A percentile compares a stretch with the other conserved stretches of the same genome.
phyloP scores from a whole-genome alignment of 2,797 vertebrate species.

The Clangula hyemalis region DNA sequence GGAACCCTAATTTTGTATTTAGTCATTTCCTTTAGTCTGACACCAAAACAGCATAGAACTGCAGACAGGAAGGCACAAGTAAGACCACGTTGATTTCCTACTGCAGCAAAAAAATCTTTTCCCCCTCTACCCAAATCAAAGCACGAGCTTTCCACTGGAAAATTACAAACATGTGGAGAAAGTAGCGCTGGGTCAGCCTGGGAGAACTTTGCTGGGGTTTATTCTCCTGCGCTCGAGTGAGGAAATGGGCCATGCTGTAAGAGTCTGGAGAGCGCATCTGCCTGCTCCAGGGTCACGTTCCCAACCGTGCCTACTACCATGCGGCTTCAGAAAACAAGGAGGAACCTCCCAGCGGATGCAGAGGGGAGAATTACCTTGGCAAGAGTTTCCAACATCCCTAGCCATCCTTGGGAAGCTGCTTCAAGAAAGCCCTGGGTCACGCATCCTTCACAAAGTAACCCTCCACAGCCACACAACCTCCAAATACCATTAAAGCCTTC shows the following conservation, averaged over 20 bases:
- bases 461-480: not conserved
- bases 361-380: not conserved
- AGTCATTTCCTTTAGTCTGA: not conserved
- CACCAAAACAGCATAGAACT: not conserved
- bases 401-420: rapidly evolving
- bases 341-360: not conserved
- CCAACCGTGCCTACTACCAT: not conserved
- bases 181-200: rapidly evolving
- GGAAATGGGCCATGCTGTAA: not conserved
- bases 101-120: rapidly evolving
- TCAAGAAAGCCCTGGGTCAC: not conserved
- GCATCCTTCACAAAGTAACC: not conserved
- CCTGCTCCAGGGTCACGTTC: not conserved
- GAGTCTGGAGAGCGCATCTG: not conserved
- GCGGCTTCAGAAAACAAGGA: not conserved
- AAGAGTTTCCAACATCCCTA: not conserved
- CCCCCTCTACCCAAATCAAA: not conserved
- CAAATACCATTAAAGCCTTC: not conserved
- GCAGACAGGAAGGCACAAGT: not conserved
- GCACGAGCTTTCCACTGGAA: not conserved
- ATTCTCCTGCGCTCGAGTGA: not conserved
- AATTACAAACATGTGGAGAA: not conserved
- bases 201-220: not conserved
- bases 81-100: not conserved
- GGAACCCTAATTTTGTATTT: not conserved